Evolutionary conservation across 1,140 invertebrate species (phyloP).

Genomic region (Matsumurasca onukii): DNA sequence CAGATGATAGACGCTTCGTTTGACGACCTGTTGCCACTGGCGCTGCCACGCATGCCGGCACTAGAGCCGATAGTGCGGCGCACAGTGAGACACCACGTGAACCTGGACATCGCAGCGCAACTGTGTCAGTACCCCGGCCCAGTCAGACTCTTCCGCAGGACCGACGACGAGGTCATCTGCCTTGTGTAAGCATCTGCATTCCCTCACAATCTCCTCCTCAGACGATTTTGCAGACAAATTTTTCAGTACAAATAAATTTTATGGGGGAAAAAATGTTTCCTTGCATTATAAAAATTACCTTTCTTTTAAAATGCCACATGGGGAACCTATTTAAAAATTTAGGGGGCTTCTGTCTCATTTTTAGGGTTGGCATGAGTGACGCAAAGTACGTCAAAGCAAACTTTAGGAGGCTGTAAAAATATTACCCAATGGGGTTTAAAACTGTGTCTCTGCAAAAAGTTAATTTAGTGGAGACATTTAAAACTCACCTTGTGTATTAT

Average conservation of each 20-base stretch:
- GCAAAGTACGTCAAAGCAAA: no score
- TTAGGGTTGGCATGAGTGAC: no score
- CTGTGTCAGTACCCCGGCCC: constrained; percentile 76
- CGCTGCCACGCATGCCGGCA: constrained; percentile 79
- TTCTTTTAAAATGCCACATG: not conserved
- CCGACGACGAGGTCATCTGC: constrained; percentile 90
- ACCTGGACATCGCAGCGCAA: constrained; percentile 78
- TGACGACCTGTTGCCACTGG: constrained; percentile 93
- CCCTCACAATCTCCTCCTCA: not conserved
- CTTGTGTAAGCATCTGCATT: constrained; percentile 52
- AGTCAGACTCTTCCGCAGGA: constrained; percentile 78
- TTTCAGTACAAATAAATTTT: not conserved
- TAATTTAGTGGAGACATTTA: no score
- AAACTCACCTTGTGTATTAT: no score
- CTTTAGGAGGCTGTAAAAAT: no score
- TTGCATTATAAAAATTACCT: no score
- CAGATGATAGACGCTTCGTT: constrained; percentile 89
- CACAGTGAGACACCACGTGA: constrained; percentile 72
- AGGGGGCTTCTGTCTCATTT: no score
- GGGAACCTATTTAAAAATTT: no score
- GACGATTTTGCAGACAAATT: not conserved
- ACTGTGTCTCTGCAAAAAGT: no score
- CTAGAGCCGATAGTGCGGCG: constrained; percentile 65
- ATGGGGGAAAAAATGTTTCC: constrained; percentile 1
- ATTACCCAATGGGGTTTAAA: no score